phyloP scores from a whole-genome alignment of 1,140 invertebrate species.

The Bombus consobrinus region DNA sequence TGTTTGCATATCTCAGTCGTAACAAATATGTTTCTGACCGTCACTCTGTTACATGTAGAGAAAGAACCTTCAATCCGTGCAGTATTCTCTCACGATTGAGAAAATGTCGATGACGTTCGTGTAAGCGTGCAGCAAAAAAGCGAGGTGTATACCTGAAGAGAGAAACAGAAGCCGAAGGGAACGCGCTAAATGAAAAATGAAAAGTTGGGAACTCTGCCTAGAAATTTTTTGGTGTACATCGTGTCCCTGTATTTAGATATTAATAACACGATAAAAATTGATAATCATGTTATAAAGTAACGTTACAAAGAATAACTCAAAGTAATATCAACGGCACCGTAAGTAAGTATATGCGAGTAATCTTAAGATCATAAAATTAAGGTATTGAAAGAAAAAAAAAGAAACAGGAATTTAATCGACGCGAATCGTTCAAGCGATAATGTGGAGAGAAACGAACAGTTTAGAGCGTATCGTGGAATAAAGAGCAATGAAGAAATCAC shows the following conservation, averaged over 20 bases:
- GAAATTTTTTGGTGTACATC: slow-evolving; percentile 66
- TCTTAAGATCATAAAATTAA: slow-evolving; percentile 81
- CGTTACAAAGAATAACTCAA: slow-evolving; percentile 73
- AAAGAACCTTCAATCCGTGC: slow-evolving; percentile 15
- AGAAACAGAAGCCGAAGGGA: slow-evolving; percentile 28
- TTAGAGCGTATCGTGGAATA: slow-evolving; percentile 23
- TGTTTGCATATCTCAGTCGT: neutral
- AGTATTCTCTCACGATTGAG: slow-evolving; percentile 22
- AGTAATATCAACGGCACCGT: slow-evolving; percentile 72
- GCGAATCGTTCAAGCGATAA: slow-evolving; percentile 31
- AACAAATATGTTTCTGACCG: slow-evolving; percentile 11
- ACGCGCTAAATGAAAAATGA: slow-evolving; percentile 37
- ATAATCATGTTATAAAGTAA: slow-evolving; percentile 80
- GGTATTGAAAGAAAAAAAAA: slow-evolving; percentile 49
- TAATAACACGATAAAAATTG: slow-evolving; percentile 76
- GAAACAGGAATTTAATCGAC: slow-evolving; percentile 49
- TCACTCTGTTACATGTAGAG: slow-evolving; percentile 14
- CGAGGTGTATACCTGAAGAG: slow-evolving; percentile 29
- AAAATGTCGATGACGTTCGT: slow-evolving; percentile 19
- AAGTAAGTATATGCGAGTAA: slow-evolving; percentile 81
- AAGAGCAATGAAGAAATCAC: neutral
- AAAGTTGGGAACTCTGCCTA: slow-evolving; percentile 43
- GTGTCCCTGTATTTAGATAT: slow-evolving; percentile 81
- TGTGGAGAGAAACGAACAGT: slow-evolving; percentile 48
- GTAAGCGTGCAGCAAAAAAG: slow-evolving; percentile 62